Evolutionary conservation across 1,140 invertebrate genomes (phyloP).

Genomic region (Temnothorax longispinosus): DNA sequence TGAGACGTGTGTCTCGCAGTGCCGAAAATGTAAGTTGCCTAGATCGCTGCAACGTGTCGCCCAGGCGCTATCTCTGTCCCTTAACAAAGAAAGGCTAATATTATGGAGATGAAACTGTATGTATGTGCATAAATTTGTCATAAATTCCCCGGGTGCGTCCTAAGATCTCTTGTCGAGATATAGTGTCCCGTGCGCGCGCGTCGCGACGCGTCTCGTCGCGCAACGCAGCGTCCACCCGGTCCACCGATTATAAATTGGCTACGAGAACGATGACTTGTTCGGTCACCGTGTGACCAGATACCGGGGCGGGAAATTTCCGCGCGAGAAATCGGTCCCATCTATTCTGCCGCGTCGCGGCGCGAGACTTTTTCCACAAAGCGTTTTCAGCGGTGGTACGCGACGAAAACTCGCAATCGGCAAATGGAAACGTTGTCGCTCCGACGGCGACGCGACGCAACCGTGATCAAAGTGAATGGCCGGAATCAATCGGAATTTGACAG

Average conservation of each 20-base stretch:
- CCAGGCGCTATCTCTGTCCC: background rate
- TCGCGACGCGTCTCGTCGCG: background rate
- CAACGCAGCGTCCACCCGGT: background rate
- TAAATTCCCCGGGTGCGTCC: conserved; percentile 31
- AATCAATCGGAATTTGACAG: conserved; percentile 68
- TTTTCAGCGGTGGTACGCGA: background rate
- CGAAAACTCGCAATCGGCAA: conserved; percentile 32
- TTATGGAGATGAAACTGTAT: conserved; percentile 52
- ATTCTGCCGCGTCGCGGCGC: background rate
- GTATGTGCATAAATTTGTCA: conserved; percentile 44
- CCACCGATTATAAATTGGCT: conserved; percentile 25
- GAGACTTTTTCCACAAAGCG: background rate
- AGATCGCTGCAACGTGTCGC: conserved; percentile 28
- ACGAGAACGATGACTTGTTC: conserved; percentile 19
- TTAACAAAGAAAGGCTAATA: conserved; percentile 40
- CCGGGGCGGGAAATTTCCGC: background rate
- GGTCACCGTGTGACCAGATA: conserved; percentile 5
- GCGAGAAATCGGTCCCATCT: conserved; percentile 36
- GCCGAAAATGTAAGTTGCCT: conserved; percentile 13
- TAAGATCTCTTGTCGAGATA: conserved; percentile 36
- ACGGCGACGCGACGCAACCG: conserved; percentile 33
- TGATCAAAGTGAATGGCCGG: conserved; percentile 67
- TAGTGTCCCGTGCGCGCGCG: background rate
- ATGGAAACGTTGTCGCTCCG: conserved; percentile 60
- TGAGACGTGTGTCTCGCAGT: background rate